These are phyloP conservation scores for Diplolepis rosae DNA, from an alignment of 2,888 invertebrate genomes.

Conservation along the genomic window DNA sequence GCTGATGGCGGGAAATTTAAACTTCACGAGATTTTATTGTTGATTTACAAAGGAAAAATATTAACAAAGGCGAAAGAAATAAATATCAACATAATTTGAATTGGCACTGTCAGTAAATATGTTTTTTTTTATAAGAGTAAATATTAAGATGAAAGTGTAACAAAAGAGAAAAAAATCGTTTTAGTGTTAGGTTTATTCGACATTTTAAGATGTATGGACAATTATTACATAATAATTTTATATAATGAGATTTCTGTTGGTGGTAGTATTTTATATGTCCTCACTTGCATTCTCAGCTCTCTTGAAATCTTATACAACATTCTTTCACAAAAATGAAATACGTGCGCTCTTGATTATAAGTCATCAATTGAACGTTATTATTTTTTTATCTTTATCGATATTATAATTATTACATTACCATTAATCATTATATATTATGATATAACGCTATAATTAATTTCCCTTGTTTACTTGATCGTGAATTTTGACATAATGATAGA, in stretches of 20 bases:
- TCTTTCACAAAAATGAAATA: slow-evolving; percentile 66
- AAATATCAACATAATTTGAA: no score
- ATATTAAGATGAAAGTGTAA: not conserved
- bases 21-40: no score
- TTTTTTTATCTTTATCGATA: slow-evolving; percentile 59
- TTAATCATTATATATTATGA: slow-evolving; percentile 71
- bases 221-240: slow-evolving; percentile 73
- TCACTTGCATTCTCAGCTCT: slow-evolving; percentile 40
- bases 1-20: no score
- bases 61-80: no score
- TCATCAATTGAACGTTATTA: slow-evolving; percentile 66
- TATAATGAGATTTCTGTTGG: slow-evolving; percentile 70
- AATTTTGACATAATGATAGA: slow-evolving; percentile 64
- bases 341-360: slow-evolving; percentile 65
- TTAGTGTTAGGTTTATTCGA: slow-evolving; percentile 70
- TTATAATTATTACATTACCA: slow-evolving; percentile 71
- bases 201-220: slow-evolving; percentile 73
- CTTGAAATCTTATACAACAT: slow-evolving; percentile 59
- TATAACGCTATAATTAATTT: slow-evolving; percentile 69
- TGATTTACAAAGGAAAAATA: no score
- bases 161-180: slow-evolving; percentile 38
- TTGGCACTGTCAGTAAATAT: no score
- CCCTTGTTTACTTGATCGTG: slow-evolving; percentile 53
- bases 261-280: slow-evolving; percentile 60
- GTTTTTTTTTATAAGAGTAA: no score